Evolutionary conservation across 2,888 invertebrate genomes (phyloP).

Genomic region (Automeris io): DNA sequence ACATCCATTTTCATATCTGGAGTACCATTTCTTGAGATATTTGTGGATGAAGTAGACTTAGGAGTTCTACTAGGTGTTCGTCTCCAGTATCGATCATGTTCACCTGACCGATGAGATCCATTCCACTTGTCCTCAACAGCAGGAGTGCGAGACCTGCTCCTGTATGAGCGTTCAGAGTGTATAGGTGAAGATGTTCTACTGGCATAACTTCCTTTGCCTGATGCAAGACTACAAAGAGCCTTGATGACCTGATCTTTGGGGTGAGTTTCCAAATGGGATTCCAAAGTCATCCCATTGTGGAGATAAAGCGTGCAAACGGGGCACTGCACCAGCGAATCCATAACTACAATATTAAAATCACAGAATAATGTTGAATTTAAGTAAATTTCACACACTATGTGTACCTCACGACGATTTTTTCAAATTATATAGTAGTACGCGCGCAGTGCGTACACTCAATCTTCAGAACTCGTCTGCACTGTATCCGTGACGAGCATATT

Average conservation of each 20-base stretch:
- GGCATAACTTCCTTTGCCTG: slow-evolving; percentile 53
- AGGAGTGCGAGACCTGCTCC: slow-evolving; percentile 59
- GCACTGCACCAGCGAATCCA: slow-evolving; percentile 79
- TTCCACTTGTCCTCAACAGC: slow-evolving; percentile 47
- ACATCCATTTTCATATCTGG: slow-evolving; percentile 52
- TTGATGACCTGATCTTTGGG: slow-evolving; percentile 93
- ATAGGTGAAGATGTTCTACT: slow-evolving; percentile 61
- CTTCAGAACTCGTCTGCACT: slow-evolving; percentile 43
- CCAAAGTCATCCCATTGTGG: slow-evolving; percentile 88
- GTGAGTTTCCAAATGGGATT: slow-evolving; percentile 89
- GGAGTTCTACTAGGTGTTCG: slow-evolving; percentile 55
- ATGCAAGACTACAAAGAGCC: slow-evolving; percentile 79
- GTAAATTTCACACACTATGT: slow-evolving; percentile 1
- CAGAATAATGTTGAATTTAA: slow-evolving; percentile 19
- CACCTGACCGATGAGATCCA: slow-evolving; percentile 39
- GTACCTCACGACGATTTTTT: background rate
- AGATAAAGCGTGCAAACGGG: slow-evolving; percentile 91
- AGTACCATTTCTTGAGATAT: slow-evolving; percentile 43
- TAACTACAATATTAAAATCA: slow-evolving; percentile 30
- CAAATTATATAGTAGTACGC: slow-evolving; percentile 15
- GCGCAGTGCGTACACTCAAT: slow-evolving; percentile 47
- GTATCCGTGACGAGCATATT: slow-evolving; percentile 64
- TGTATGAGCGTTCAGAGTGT: slow-evolving; percentile 58
- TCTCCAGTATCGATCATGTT: slow-evolving; percentile 62
- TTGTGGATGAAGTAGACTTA: slow-evolving; percentile 40